Base-by-base conservation (phyloP, 2,888 invertebrate genomes). In the Byasa hedistus region DNA sequence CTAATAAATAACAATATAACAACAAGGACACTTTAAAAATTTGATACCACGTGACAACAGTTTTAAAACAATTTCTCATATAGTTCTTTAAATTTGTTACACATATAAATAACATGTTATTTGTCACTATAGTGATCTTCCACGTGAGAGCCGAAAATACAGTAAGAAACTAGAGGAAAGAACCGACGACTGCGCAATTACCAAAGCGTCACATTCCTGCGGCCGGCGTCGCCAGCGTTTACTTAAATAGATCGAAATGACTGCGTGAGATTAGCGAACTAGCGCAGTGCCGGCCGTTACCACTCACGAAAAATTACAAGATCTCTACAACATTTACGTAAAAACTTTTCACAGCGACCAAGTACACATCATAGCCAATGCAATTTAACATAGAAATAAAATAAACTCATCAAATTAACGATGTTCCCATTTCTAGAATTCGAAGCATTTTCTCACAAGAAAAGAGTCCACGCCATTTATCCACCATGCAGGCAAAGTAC, bases 211-310 rank as follows among this genome's bases (percentile, higher is more conserved):
- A 75, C 79, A 83, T 82, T 82, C 79, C 74, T 78, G 74, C 67
- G 75, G 68, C 68, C 69, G 69, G 75, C 72, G 76, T 74, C 72
- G 75, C 73, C 73, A 71, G 72, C 80, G 79, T 85, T 86, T 83
- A 82, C 86, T 80, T 83, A 84, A 85, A 86, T 84, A 83, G 81
- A 86, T 87, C 84, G 77, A 84, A 86, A 84, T 82, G 74, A 81
- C 84, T 84, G 83, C 83, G 77, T 71, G 74, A 80, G 81, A 85
- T 86, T 83, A 84, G 69, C 71, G 57, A 55, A 69, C 64, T 64
- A 64, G 59, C 56, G 23, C 67, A 63, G n/a, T 44, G 39, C 36
- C 60, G 57, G 32, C 56, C 64, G 36, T 58, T 39, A 52, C 39
- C 52, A 36, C 51, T 51, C 32, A 32, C 55, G 27, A 56, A 56